A percentile compares a stretch with the other conserved stretches of the same genome.
Conservation (phyloP, 2,113 vertebrate genomes). For the Harpagus bidentatus region DNA sequence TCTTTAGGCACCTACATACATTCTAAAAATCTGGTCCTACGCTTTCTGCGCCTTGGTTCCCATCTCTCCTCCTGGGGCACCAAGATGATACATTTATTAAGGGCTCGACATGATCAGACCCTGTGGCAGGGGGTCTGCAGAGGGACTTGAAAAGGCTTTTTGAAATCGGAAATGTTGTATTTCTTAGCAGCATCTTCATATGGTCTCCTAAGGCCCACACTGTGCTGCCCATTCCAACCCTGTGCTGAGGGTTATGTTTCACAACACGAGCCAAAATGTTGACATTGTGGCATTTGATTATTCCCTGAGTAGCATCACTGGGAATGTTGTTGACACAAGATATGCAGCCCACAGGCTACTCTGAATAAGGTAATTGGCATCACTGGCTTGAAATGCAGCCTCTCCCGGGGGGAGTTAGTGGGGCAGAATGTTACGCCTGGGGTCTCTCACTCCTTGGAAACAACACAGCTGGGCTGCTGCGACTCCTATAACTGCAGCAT, state of each 20-base stretch:
- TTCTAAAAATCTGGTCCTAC: not conserved
- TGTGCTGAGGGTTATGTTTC: not conserved
- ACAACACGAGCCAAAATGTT: not conserved
- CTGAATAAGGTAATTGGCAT: not conserved
- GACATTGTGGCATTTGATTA: not conserved
- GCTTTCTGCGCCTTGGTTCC: not conserved
- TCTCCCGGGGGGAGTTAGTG: not conserved
- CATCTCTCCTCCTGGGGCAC: not conserved
- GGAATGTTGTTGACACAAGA: conserved; percentile 21
- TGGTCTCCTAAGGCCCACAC: not conserved
- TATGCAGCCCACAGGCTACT: not conserved
- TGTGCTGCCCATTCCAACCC: not conserved
- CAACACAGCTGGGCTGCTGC: not conserved
- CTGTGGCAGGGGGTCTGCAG: not conserved
- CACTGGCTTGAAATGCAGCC: not conserved
- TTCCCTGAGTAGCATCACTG: not conserved
- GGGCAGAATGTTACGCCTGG: not conserved
- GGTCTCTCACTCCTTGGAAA: not conserved
- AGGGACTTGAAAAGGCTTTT: not conserved
- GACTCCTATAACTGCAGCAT: not conserved
- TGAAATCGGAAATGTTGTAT: not conserved
- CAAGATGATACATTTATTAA: not conserved
- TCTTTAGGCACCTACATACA: not conserved
- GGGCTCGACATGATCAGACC: not conserved
- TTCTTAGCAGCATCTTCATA: not conserved